These are phyloP conservation scores for Anseranas semipalmata DNA, from an alignment of 2,113 vertebrate genomes.

Conservation along the genomic window DNA sequence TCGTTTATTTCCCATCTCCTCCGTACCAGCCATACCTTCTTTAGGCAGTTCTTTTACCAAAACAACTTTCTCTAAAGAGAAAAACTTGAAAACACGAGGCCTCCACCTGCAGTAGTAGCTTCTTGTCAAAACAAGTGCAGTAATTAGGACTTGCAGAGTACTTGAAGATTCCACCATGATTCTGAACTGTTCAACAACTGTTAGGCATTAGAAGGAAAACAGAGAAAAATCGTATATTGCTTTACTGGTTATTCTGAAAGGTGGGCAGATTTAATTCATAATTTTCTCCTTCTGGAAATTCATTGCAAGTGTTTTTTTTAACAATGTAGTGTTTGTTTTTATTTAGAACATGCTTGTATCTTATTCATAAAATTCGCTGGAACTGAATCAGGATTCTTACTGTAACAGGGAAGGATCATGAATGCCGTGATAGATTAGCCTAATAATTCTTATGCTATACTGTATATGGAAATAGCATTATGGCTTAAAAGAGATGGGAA, in stretches of 20 bases:
- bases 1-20: not conserved
- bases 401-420: not conserved
- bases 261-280: not conserved
- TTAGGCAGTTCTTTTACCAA: not conserved
- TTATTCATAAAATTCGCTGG: not conserved
- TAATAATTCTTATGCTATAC: not conserved
- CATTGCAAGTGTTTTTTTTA: not conserved
- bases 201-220: not conserved
- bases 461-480: not conserved
- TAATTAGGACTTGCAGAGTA: conserved; percentile 11
- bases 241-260: not conserved
- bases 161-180: not conserved
- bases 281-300: not conserved
- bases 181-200: not conserved
- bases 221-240: not conserved
- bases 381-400: not conserved
- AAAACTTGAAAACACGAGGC: conserved; percentile 1
- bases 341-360: not conserved
- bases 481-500: not conserved
- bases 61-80: conserved; percentile 28
- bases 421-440: not conserved
- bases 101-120: conserved; percentile 26
- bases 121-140: not conserved
- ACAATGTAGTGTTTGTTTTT: not conserved
- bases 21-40: not conserved